These are phyloP conservation scores for Scolopax bukidnonensis DNA, from an alignment of 2,797 vertebrate species.

Conservation along the genomic window DNA sequence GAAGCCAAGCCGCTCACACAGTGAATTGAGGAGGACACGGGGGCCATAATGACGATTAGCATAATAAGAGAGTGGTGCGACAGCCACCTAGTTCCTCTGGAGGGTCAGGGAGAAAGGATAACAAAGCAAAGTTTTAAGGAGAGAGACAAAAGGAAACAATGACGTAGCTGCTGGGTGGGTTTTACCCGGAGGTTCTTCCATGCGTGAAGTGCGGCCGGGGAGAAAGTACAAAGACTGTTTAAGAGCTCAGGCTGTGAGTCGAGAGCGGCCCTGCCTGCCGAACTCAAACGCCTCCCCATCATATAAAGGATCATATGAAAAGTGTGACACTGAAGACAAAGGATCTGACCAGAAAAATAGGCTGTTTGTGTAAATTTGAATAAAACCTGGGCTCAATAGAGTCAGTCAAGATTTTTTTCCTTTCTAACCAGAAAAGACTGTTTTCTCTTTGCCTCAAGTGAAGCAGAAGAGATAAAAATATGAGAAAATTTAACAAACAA, in stretches of 20 bases:
- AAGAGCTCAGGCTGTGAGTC: constrained; percentile 3
- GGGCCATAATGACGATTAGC: constrained; percentile 19
- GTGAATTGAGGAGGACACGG: background rate
- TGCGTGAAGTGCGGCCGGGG: background rate
- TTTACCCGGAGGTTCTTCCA: constrained; percentile 44
- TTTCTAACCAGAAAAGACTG: background rate
- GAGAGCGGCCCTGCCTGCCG: background rate
- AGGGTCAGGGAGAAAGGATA: constrained; percentile 32
- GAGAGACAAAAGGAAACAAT: constrained; percentile 56
- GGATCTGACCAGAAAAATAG: background rate
- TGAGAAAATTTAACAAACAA: background rate
- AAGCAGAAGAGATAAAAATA: background rate
- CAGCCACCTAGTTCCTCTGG: constrained; percentile 44
- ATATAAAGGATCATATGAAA: background rate
- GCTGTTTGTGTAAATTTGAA: background rate
- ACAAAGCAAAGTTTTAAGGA: constrained; percentile 56
- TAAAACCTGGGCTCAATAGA: background rate
- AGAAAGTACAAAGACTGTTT: constrained; percentile 52
- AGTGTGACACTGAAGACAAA: constrained; percentile 25
- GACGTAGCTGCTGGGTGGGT: background rate
- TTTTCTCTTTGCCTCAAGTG: background rate
- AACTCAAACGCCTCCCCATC: background rate
- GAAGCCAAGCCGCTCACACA: constrained; percentile 14
- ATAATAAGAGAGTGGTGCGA: constrained; percentile 48
- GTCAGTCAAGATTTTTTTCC: background rate